Percentiles rank a stretch among this genome's conserved stretches.
phyloP scores from a whole-genome alignment of 2,888 invertebrate genomes.

The Copidosoma aretas region DNA sequence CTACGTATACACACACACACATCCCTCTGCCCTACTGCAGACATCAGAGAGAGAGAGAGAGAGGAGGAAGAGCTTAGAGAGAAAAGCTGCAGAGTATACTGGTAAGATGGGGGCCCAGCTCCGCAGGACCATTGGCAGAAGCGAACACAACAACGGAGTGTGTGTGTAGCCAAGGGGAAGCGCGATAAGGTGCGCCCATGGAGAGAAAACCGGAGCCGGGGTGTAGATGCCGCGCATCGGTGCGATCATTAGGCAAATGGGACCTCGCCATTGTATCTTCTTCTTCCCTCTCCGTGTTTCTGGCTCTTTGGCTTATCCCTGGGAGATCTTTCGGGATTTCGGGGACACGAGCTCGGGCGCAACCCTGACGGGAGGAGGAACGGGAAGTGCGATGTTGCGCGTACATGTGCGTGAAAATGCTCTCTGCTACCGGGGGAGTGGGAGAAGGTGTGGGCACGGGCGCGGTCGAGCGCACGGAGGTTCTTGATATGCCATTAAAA shows the following conservation, averaged over 20 bases:
- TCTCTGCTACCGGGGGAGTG: no score
- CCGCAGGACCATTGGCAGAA: constrained; percentile 7
- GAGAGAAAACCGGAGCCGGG: constrained; percentile 39
- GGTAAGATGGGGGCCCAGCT: constrained; percentile 17
- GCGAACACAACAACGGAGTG: constrained; percentile 34
- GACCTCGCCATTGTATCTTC: constrained; percentile 46
- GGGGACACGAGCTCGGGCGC: no score
- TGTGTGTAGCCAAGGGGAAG: constrained; percentile 61
- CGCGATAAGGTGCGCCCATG: constrained; percentile 51
- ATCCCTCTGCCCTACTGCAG: no score
- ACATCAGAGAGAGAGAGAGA: no score
- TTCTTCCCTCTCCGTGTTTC: neutral
- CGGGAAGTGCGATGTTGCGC: no score
- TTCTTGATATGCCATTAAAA: no score
- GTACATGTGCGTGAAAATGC: no score
- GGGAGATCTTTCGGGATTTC: constrained; percentile 9
- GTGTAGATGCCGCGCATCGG: constrained; percentile 10
- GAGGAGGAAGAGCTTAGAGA: constrained; percentile 19
- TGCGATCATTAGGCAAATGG: constrained; percentile 58
- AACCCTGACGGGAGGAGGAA: no score
- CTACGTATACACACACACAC: no score
- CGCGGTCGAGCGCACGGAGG: no score
- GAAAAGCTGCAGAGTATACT: constrained; percentile 11
- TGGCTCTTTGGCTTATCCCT: neutral
- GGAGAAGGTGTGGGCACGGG: no score